Conservation (phyloP, 2,797 vertebrate species). For the Neostethus bicornis region DNA sequence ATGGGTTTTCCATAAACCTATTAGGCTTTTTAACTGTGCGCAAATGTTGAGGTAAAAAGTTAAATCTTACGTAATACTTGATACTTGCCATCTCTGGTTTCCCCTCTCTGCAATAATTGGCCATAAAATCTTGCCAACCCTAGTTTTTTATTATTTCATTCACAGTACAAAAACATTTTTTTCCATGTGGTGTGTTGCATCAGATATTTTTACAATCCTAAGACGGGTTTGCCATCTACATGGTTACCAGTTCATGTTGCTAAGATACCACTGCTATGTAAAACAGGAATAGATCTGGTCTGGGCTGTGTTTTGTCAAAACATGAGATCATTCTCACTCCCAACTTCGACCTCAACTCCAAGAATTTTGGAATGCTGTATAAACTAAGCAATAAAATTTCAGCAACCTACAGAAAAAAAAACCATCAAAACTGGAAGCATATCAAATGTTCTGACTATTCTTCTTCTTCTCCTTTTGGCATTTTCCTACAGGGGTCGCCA, state of each 20-base stretch:
- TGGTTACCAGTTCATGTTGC: background rate
- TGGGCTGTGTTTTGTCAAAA: background rate
- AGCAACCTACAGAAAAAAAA: too few relatives aligned
- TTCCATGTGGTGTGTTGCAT: background rate
- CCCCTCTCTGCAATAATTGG: background rate
- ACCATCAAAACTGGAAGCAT: too few relatives aligned
- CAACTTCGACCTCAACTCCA: too few relatives aligned
- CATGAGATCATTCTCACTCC: background rate
- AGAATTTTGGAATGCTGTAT: background rate
- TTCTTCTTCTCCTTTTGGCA: too few relatives aligned
- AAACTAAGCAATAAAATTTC: background rate
- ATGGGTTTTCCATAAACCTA: background rate
- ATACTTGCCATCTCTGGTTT: background rate
- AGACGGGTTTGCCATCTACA: background rate
- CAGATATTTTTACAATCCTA: conserved; percentile 2
- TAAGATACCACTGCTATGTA: background rate
- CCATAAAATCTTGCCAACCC: background rate
- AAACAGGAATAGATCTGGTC: background rate
- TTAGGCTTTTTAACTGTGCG: background rate
- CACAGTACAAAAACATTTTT: background rate
- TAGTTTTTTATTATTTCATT: background rate
- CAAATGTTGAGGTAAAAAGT: background rate
- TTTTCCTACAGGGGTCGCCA: too few relatives aligned
- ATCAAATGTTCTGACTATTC: background rate
- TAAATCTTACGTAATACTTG: background rate